phyloP scores from a whole-genome alignment of 2,888 invertebrate species.

The Vesta saturnalis region DNA sequence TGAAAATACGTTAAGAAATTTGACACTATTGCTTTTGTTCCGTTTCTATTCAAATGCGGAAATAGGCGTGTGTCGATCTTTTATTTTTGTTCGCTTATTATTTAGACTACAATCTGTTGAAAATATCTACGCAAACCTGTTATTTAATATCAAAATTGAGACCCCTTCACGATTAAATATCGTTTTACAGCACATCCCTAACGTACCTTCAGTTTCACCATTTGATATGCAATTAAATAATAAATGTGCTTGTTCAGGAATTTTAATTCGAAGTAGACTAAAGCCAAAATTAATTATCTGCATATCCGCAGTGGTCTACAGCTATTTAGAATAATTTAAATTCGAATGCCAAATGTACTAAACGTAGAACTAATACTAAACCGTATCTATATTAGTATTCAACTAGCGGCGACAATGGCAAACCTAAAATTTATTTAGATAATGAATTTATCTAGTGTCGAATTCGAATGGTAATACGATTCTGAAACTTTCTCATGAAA shows the following conservation, averaged over 20 bases:
- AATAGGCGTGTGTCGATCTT: slow-evolving; percentile 4
- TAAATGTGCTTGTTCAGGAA: neutral
- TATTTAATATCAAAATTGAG: neutral
- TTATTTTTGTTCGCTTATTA: slow-evolving; percentile 2
- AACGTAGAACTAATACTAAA: slow-evolving; percentile 14
- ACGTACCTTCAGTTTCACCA: neutral
- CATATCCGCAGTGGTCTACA: slow-evolving; percentile 22
- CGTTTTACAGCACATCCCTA: neutral
- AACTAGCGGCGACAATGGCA: slow-evolving; percentile 7
- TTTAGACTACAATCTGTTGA: too few species aligned
- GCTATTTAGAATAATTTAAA: slow-evolving; percentile 31
- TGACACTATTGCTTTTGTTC: slow-evolving; percentile 2
- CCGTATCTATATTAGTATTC: slow-evolving; percentile 7
- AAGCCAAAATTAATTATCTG: slow-evolving; percentile 6
- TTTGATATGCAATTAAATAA: neutral
- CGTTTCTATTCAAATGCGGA: neutral
- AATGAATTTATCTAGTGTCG: slow-evolving; percentile 25
- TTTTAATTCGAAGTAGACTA: neutral
- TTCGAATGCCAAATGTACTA: slow-evolving; percentile 14
- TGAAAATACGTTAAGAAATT: slow-evolving; percentile 11
- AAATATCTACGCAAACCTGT: too few species aligned
- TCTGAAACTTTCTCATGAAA: neutral
- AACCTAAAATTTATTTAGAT: slow-evolving; percentile 21
- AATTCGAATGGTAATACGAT: slow-evolving; percentile 13
- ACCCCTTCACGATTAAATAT: neutral